Evolutionary conservation across 2,797 vertebrate species (phyloP).

Genomic region (Erethizon dorsatum): DNA sequence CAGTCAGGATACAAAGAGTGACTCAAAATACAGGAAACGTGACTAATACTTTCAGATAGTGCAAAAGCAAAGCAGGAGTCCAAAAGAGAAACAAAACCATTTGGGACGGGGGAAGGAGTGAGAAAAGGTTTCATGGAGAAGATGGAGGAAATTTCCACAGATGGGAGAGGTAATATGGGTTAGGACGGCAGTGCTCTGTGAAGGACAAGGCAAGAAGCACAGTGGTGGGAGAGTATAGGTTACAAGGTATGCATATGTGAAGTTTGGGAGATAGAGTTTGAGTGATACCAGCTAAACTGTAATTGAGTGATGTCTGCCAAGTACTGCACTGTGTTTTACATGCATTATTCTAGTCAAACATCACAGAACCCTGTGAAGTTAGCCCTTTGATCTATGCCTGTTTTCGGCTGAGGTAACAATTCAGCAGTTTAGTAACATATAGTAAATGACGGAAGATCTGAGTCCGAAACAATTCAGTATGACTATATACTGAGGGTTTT

Average conservation of each 20-base stretch:
- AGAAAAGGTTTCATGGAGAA: neutral
- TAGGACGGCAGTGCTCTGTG: too few species aligned
- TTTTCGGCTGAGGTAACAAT: neutral
- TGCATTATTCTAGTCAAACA: neutral
- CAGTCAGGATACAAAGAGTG: neutral
- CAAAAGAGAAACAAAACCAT: neutral
- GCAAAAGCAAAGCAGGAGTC: neutral
- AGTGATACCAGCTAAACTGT: neutral
- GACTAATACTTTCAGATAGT: conserved; percentile 26
- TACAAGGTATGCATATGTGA: neutral
- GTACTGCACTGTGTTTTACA: neutral
- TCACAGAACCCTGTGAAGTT: neutral
- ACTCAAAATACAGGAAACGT: conserved; percentile 25
- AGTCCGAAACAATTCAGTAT: neutral
- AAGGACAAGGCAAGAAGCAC: too few species aligned
- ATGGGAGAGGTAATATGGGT: neutral
- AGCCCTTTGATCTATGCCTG: neutral
- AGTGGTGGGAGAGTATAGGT: neutral
- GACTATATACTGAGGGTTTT: neutral
- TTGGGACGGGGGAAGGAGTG: neutral
- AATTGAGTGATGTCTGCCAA: too few species aligned
- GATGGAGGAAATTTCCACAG: neutral
- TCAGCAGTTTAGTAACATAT: neutral
- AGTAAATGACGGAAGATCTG: neutral
- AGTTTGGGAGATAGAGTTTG: neutral